Evolutionary conservation across 2,797 vertebrate genomes (phyloP), one percentile per base, ranked within the genome.

Genomic region (Parauchenoglanis punctatus): DNA sequence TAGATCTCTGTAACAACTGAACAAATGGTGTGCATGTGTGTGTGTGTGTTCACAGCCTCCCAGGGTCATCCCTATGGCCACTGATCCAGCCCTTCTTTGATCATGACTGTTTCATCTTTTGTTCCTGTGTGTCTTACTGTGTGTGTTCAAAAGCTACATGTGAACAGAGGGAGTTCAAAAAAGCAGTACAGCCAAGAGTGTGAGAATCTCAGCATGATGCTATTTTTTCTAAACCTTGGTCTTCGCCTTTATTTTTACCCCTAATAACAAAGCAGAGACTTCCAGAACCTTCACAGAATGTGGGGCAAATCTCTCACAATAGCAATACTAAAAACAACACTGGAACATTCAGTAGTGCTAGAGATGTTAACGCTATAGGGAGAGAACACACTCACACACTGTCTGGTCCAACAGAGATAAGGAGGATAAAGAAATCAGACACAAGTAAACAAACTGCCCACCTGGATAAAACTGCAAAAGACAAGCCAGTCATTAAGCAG

Each of bases 51-150:
- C 73, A 83, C 46, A 44, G 20, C 52, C 78, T 78, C 81, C 70
- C 81, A 15, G 25, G 78, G 86, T 80, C 76, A 76, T 89, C n/a
- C 63, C 78, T 52, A 87, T 85, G 40, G 70, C 70, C 70, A 67
- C 70, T 83, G 84, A 89, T 89, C 61, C 81, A 56, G 87, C 52
- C 49, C 77, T 13, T 73, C n/a, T 87, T 86, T 85, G 68, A 89
- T 84, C 75, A 81, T 20, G 25, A 8, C 49, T 54, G 63, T 86
- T 84, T 89, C 86, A 85, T 89, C 77, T 49, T 80, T 85, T 85
- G 31, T 86, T 20, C 65, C 40, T 83, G 40, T 87, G 85, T 70
- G 46, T 81, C 61, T 84, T 75, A 40, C 18, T 86, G 81, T 81
- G 52, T 84, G 83, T 87, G 76, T 85, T 67, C 44, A 56, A 63